Evolutionary conservation across 1,140 invertebrate species (phyloP).

Genomic region (Pollicipes pollicipes): DNA sequence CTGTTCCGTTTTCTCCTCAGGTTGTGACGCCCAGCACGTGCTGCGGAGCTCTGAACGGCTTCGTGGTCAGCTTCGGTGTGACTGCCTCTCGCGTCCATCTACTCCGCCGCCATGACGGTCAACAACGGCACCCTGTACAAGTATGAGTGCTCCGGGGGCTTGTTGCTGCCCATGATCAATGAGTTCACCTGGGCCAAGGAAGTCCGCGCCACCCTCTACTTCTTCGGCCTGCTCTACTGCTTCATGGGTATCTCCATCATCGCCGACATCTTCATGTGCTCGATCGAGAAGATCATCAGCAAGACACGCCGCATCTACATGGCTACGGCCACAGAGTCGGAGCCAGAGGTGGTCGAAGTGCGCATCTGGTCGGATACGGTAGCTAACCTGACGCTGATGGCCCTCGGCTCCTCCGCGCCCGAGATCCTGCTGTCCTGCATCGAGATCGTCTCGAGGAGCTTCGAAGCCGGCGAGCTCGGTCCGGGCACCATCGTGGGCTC

Average conservation of each 20-base stretch:
- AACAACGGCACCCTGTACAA: conserved; percentile 17
- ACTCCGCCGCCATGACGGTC: conserved; percentile 13
- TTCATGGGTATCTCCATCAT: conserved; percentile 40
- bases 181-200: conserved; percentile 34
- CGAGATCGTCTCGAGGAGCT: conserved; percentile 37
- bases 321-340: conserved; percentile 19
- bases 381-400: conserved; percentile 48
- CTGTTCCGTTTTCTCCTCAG: no score
- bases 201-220: conserved; percentile 32
- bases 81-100: no score
- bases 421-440: conserved; percentile 45
- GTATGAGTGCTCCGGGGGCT: conserved; percentile 30
- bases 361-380: conserved; percentile 44
- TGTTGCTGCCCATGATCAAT: conserved; percentile 36
- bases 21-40: no score
- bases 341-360: conserved; percentile 23
- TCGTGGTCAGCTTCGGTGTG: no score
- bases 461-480: conserved; percentile 36
- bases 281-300: conserved; percentile 46
- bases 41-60: no score
- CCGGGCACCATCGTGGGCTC: conserved; percentile 49
- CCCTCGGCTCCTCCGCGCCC: conserved; percentile 43
- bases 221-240: conserved; percentile 37
- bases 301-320: conserved; percentile 33
- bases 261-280: conserved; percentile 38